Base-by-base conservation (phyloP, 1,140 invertebrate species). In the Saccostrea cuccullata region DNA sequence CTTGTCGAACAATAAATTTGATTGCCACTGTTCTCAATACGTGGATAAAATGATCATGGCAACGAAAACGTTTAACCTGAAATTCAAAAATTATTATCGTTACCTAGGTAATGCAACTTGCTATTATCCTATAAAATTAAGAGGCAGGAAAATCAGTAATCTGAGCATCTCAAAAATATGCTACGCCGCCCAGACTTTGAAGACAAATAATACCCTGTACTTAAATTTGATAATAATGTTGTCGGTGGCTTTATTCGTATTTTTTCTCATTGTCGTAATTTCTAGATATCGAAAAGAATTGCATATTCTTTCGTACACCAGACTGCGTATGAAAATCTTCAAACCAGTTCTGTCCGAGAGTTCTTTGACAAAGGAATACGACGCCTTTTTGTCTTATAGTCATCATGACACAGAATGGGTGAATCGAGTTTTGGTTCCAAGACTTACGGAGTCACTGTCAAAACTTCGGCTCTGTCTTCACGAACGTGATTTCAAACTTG, bases 311-410 rank as follows among this genome's bases (percentile, higher is more conserved):
- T 36, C 73, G 15, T 82, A 36, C 23, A 82, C 73, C 5, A 30
- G 73, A 82, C 73, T 82, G 73, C 26, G 40, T 8, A 82, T 82
- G 11, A 82, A 82, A 82, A 9, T 82, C 17, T 15, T 3, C 13
- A 82, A 17, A 82, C 26, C 23, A 36, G 15, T 17, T 23, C 23
- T 15, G 15, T 20, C 26, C 0, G 73, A 30, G 40, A 82, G 73
- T 36, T 82, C 17, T 20, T 4, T 82, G 6, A 26, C 30, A 11
- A 82, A 82, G 40, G 73, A 82, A 6, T 93, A 91, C 77, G 93
- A 93, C 64, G 92, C 92, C 12, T 94, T 94, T 88, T 89, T 94
- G 30, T 89, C 92, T 3, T 93, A 93, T 87, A 92, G 90, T 64
- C 89, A 91, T 26, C 20, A 88, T 6, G 92, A 93, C 82, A 88